These are phyloP conservation scores for Myxocyprinus asiaticus DNA, from an alignment of 2,113 vertebrate genomes.

Conservation along the genomic window DNA sequence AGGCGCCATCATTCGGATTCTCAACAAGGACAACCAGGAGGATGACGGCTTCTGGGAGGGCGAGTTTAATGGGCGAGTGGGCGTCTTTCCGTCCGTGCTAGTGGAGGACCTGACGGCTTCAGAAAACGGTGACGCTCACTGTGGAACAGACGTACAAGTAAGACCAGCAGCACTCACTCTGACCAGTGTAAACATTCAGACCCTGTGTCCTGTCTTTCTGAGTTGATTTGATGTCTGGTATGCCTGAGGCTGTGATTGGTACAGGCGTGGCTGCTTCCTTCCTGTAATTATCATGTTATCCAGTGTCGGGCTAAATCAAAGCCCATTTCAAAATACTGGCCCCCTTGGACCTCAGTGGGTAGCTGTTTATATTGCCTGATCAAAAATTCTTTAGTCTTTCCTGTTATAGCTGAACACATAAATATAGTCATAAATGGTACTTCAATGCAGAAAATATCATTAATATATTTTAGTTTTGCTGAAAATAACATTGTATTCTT, in stretches of 20 bases:
- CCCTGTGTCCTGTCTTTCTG: conserved; percentile 3
- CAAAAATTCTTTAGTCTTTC: neutral
- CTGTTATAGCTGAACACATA: too few species aligned
- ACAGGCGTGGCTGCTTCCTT: conserved; percentile 56
- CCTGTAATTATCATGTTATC: conserved; percentile 51
- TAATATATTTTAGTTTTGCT: too few species aligned
- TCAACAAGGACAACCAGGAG: conserved; percentile 94
- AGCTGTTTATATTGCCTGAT: neutral
- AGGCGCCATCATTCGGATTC: conserved; percentile 92
- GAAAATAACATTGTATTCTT: too few species aligned
- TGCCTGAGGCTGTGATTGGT: conserved; percentile 18
- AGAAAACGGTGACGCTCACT: conserved; percentile 84
- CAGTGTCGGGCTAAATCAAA: neutral
- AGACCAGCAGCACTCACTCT: conserved; percentile 11
- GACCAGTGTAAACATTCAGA: neutral
- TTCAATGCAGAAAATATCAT: too few species aligned
- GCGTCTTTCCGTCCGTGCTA: conserved; percentile 93
- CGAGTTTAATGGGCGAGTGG: conserved; percentile 87
- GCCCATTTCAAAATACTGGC: neutral
- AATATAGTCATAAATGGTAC: too few species aligned
- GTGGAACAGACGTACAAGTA: conserved; percentile 79
- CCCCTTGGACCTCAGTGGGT: neutral
- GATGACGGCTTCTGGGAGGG: conserved; percentile 99
- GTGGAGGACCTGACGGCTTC: conserved; percentile 87
- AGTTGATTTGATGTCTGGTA: conserved; percentile 8